Evolutionary conservation across 2,888 invertebrate species (phyloP), one percentile per base, ranked within the genome.

Genomic region (Opisthograptis luteolata): DNA sequence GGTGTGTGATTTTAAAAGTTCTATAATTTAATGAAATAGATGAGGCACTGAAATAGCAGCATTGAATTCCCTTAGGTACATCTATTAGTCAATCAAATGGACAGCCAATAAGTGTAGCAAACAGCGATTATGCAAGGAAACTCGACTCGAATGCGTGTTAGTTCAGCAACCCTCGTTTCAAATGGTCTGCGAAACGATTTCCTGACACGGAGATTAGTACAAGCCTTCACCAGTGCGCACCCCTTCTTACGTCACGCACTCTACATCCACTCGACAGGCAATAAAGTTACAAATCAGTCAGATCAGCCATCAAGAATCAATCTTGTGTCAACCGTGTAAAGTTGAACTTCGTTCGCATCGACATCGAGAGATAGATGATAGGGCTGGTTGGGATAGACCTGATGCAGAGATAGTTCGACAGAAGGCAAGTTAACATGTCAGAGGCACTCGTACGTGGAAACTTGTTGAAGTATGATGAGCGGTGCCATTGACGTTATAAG

Each of bases 121-220:
- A 81, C 78, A 81, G 68, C 78, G 73, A 84, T 88, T 87, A 86
- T 77, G 76, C 77, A 83, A 86, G 81, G 82, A 81, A 62, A 84
- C 81, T 81, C 73, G 77, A 81, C 81, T 82, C 70, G 67, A 86
- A 85, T 84, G 87, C 88, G 84, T 89, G 90, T 82, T 85, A 79
- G 78, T 75, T 77, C 79, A 79, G 76, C 70, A 74, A 79, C 84
- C 87, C 87, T 76, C 84, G 77, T 81, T 88, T 83, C 84, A 86
- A 89, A 89, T 90, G 90, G 87, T 76, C 89, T 89, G 88, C 88
- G 83, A 87, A 90, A 89, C 90, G 87, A 89, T 89, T 89, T 87
- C 87, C 88, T 90, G 90, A 90, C 90, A 88, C 84, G 90, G 90
- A 87, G 90, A 89, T 90, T 90, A 90, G 90, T 87, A 90, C 90